Base-by-base conservation (phyloP, 2,888 invertebrate species). In the Thumatha senex region DNA sequence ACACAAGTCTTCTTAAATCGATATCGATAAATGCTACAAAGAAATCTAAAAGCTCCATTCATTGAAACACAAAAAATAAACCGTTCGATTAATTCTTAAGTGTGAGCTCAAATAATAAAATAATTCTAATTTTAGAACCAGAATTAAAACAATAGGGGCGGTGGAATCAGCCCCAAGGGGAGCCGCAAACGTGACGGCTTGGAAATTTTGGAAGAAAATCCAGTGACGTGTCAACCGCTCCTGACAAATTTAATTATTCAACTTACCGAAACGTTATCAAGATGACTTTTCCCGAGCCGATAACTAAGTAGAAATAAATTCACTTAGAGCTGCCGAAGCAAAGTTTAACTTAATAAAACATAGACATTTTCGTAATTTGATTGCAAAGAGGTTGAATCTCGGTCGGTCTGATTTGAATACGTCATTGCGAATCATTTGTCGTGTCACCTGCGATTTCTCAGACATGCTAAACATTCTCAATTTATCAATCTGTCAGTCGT, bases 221-320 rank as follows among this genome's bases (percentile, higher is more conserved):
- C 82, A 78, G 83, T 84, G 83, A 82, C 85, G 84, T 83, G 91
- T 89, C 92, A 92, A 89, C 86, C 89, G 81, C 83, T 74, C 73
- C 72, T 89, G 90, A 90, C 89, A 90, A 90, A 91, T 89, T 89
- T 82, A 89, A 90, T 91, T 91, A 91, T 89, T 89, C 89, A 88
- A 88, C 86, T 89, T 88, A 87, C 84, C 82, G 88, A 88, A 89
- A 89, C 86, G 89, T 89, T 89, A 89, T 82, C 85, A 83, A 85
- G 87, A 91, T 87, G 89, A 89, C 89, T 90, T 88, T 86, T 87
- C 85, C 78, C 77, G 82, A 82, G 82, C 84, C 87, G 84, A 89
- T 91, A 90, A 89, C 89, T 89, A 88, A 90, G 89, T 91, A 90
- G 84, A 86, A 86, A 90, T 88, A 91, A 91, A 91, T 90, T 89